A percentile compares a stretch with the other conserved stretches of the same genome.
phyloP scores from a whole-genome alignment of 2,113 vertebrate species.

The Daphoenositta chrysoptera region DNA sequence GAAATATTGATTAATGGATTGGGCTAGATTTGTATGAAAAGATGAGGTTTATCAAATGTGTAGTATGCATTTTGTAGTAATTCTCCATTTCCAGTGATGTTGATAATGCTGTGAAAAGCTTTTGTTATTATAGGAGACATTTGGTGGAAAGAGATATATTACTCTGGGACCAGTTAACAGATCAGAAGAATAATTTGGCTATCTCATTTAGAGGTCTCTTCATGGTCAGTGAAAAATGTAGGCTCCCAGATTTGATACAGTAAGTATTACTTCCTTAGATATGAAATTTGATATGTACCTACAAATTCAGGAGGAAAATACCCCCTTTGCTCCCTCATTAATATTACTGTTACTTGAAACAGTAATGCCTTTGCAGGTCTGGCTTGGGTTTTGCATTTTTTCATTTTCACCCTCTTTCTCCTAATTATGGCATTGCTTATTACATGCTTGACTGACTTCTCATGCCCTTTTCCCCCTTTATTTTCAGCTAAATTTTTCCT shows the following conservation, averaged over 20 bases:
- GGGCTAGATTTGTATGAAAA: not conserved
- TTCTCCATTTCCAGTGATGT: not conserved
- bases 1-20: not conserved
- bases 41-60: not conserved
- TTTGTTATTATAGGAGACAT: not conserved
- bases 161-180: not conserved
- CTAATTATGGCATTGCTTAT: not conserved
- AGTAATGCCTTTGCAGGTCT: not conserved
- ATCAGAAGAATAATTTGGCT: not conserved
- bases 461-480: not conserved
- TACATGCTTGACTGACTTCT: not conserved
- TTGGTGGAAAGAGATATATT: not conserved
- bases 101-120: not conserved
- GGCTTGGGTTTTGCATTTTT: not conserved
- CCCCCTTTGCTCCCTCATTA: not conserved
- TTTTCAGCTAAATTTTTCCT: not conserved
- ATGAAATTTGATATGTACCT: not conserved
- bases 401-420: not conserved
- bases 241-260: not conserved
- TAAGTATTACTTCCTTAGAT: not conserved
- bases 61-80: not conserved
- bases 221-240: not conserved
- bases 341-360: not conserved
- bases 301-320: not conserved
- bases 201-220: not conserved